Evolutionary conservation across 2,797 vertebrate species (phyloP), one percentile per base, ranked within the genome.

Genomic region (Sebastolobus altivelis): DNA sequence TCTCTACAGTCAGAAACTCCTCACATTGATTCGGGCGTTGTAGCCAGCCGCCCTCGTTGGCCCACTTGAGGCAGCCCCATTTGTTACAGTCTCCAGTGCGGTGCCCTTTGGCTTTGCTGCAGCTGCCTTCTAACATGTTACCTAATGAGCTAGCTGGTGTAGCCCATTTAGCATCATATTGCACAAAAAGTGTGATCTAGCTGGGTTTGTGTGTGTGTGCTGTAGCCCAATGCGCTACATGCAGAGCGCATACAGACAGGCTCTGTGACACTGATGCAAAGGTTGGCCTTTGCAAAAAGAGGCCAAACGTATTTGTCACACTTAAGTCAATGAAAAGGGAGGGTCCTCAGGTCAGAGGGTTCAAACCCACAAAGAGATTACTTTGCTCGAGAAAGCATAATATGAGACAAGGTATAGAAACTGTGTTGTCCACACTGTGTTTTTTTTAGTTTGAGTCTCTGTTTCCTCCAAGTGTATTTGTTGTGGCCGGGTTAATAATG

Each of bases 401-500:
- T 49, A 40, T 63, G 27, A 65, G 72, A 67, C 10, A 77, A 54
- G 18, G 22, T 35, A 46, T 46, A 25, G 25, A 81, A 65, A 81
- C 31, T 73, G 65, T 35, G 11, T 67, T 68, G 69, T 75, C 29
- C 49, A 25, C 31, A 38, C 55, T 72, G n/a, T 84, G 72, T 79
- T 81, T 88, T 81, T 55, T 25, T 25, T 25, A 25, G 35, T 82
- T 73, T 4, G 33, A 80, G 86, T 78, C 66, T 90, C 79, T 78
- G 62, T 88, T 91, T 87, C 83, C 80, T 92, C 60, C 16, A 80
- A 86, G 88, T 87, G 81, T 91, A 92, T 92, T 94, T 91, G 88
- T 91, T 82, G 85, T 83, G 85, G 85, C 72, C 31, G 56, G 56
- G 60, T 95, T 84, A 94, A 95, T 95, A 95, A 94, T 94, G 65